Evolutionary conservation across 2,797 vertebrate genomes (phyloP), one percentile per base, ranked within the genome.

Genomic region (Myoxocephalus aenaeus): DNA sequence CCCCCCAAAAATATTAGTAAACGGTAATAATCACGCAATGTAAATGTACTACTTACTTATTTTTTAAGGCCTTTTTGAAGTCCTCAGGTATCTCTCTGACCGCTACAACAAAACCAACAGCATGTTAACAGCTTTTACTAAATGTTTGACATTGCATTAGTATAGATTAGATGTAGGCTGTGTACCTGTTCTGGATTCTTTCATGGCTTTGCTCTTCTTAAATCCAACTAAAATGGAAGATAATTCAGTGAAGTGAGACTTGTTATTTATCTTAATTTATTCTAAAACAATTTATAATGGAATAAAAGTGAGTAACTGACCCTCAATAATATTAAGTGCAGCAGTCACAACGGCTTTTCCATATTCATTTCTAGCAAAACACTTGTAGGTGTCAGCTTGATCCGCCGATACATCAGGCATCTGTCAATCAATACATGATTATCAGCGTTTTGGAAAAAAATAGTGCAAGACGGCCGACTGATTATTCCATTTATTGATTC

Each of bases 281-380:
- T 75, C 32, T n/a, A 0, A 64, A 54, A 38, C 17, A 14, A 5
- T 38, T 4, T 40, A 25, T 4, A 44, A 38, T n/a, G 2, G 4
- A 34, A 65, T 59, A 32, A 38, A 67, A 65, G 3, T 17, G 48
- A 68, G 8, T 22, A 4, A 72, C 83, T 90, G 78, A 97, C 97
- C 95, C 93, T 97, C 96, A 59, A 98, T 94, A 54, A 98, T 87
- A n/a, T 96, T 96, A 51, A 98, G 95, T 15, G 94, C 84, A 1
- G 86, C 96, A 1, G 94, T 94, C 75, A 97, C 97, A 0, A 90
- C 18, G 6, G 96, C 97, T 88, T 96, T 95, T 71, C 97, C 97
- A 0, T 95, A 98, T 10, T 93, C 86, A 70, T 97, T 99, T 59
- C 75, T 86, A 1, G 96, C 97, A 1, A 9, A 88, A 90, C 96